Conservation (phyloP, 2,888 invertebrate species). For the Acanthopleura granulata region DNA sequence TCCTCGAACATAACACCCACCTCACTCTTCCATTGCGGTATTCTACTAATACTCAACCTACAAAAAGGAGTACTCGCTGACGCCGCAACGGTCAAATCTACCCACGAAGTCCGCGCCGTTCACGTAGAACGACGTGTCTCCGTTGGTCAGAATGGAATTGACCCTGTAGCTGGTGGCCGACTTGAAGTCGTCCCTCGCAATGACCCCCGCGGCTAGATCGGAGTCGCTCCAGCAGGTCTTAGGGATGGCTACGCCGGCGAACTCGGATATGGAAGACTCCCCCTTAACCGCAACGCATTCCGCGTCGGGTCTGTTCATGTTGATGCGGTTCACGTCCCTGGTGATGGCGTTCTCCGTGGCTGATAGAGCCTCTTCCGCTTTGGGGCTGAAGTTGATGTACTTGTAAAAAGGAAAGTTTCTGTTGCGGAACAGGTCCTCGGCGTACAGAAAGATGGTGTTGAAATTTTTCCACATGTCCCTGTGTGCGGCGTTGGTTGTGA, state of each 20-base stretch:
- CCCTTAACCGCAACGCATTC: neutral
- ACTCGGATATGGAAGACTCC: neutral
- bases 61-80: neutral
- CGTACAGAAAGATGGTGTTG: neutral
- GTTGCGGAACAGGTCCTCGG: neutral
- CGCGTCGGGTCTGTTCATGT: constrained; percentile 1
- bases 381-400: neutral
- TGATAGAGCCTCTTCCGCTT: neutral
- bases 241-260: neutral
- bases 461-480: neutral
- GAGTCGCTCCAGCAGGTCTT: constrained; percentile 7
- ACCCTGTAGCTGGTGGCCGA: neutral
- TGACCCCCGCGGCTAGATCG: neutral
- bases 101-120: neutral
- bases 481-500: neutral
- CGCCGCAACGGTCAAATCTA: neutral
- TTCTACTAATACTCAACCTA: constrained; percentile 1
- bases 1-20: neutral
- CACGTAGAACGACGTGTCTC: neutral
- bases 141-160: neutral
- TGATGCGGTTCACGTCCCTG: neutral
- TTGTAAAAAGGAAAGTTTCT: neutral
- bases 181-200: neutral
- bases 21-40: neutral
- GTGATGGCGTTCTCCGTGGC: neutral